Evolutionary conservation across 2,888 invertebrate species (phyloP).

Genomic region (Meliscaeva auricollis): DNA sequence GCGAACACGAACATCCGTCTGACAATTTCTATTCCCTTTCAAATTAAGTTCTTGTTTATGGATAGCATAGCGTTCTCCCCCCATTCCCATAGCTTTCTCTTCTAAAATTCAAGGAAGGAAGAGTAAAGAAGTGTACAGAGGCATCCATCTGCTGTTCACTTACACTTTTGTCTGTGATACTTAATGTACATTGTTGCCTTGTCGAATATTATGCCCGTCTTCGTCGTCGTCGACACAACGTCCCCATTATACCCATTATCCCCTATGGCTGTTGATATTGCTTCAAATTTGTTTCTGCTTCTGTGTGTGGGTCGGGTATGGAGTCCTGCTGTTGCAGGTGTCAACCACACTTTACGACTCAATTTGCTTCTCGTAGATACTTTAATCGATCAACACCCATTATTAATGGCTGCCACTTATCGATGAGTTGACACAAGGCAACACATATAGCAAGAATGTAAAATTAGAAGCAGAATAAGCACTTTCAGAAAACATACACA

Average conservation of each 20-base stretch:
- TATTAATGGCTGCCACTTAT: slow-evolving; percentile 72
- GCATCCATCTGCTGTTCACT: slow-evolving; percentile 55
- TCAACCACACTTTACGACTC: slow-evolving; percentile 72
- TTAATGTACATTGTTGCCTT: slow-evolving; percentile 22
- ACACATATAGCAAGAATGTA: slow-evolving; percentile 24
- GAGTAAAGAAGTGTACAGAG: background rate
- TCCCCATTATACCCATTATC: background rate
- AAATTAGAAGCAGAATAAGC: slow-evolving; percentile 4
- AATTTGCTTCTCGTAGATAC: slow-evolving; percentile 69
- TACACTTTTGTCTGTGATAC: slow-evolving; percentile 42
- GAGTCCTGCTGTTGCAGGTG: slow-evolving; percentile 63
- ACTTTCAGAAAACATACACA: background rate
- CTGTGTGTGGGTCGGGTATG: background rate
- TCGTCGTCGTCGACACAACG: background rate
- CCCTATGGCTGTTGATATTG: slow-evolving; percentile 25
- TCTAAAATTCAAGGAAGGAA: background rate
- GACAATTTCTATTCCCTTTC: slow-evolving; percentile 64
- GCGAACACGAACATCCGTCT: slow-evolving; percentile 31
- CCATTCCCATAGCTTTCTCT: slow-evolving; percentile 2
- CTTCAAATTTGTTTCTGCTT: slow-evolving; percentile 2
- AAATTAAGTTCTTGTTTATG: slow-evolving; percentile 63
- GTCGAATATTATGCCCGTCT: background rate
- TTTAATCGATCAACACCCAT: slow-evolving; percentile 73
- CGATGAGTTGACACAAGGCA: slow-evolving; percentile 60
- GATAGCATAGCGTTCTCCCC: slow-evolving; percentile 32